These are phyloP conservation scores for Paramormyrops kingsleyae DNA, from an alignment of 2,113 vertebrate genomes.

Conservation along the genomic window DNA sequence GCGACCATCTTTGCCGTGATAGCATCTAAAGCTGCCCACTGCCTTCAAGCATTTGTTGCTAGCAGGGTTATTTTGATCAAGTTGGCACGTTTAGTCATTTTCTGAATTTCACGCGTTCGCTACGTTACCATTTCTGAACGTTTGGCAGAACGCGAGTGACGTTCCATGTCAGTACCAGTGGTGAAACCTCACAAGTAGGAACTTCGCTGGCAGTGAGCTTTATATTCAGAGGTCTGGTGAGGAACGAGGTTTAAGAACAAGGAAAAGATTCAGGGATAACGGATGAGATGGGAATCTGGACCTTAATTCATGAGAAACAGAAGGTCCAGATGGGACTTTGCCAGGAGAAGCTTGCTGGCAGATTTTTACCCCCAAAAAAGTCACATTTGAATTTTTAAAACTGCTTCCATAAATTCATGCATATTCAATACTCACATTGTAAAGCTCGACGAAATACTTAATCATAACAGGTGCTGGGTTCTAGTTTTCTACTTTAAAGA, in stretches of 20 bases:
- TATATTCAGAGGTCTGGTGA: background rate
- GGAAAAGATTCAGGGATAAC: background rate
- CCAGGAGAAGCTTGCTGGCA: background rate
- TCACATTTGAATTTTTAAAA: background rate
- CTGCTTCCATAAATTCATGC: background rate
- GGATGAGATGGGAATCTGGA: background rate
- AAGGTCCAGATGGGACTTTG: background rate
- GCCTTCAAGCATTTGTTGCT: background rate
- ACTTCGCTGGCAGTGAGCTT: background rate
- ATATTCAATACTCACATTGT: background rate
- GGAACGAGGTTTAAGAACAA: background rate
- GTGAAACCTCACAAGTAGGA: background rate
- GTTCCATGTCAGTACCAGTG: background rate
- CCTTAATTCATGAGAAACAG: background rate
- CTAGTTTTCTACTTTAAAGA: background rate
- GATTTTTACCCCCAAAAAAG: background rate
- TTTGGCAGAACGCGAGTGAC: background rate
- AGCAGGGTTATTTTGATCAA: background rate
- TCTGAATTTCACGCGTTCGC: constrained; percentile 36
- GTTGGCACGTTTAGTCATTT: constrained; percentile 33
- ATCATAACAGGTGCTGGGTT: background rate
- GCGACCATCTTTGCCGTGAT: constrained; percentile 19
- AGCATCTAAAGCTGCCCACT: background rate
- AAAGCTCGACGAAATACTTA: background rate
- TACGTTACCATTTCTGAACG: background rate